A percentile compares a stretch with the other conserved stretches of the same genome.
These are phyloP conservation scores for Chrysogorgia sp. DNA, from an alignment of 92 coral and sea anemone genomes.

Conservation along the genomic window DNA sequence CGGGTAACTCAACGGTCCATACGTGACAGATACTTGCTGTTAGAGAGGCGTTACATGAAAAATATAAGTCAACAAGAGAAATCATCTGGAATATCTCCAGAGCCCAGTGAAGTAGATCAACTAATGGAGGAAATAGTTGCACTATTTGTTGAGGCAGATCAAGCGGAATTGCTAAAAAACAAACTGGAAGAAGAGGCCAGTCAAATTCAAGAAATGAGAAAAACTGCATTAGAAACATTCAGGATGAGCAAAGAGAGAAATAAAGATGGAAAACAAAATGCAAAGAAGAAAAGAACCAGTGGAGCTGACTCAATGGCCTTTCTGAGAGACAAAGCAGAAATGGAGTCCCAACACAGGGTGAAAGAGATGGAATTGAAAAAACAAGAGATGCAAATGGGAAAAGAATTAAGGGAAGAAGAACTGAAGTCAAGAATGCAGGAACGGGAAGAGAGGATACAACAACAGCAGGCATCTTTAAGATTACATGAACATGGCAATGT, in stretches of 20 bases:
- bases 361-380: too few relatives aligned
- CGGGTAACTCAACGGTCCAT: constrained; percentile 43
- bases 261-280: constrained; percentile 7
- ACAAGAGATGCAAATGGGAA: too few relatives aligned
- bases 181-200: constrained; percentile 34
- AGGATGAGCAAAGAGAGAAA: constrained; percentile 12
- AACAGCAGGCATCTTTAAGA: too few relatives aligned
- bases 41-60: constrained; percentile 56
- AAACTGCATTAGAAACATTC: constrained; percentile 12
- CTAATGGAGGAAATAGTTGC: constrained; percentile 55
- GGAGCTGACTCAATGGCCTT: constrained; percentile 59
- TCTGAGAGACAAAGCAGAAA: constrained; percentile 59
- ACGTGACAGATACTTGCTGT: constrained; percentile 45
- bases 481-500: too few relatives aligned
- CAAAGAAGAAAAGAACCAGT: constrained; percentile 39
- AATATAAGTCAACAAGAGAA: constrained; percentile 49
- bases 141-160: constrained; percentile 49
- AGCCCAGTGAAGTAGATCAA: constrained; percentile 54
- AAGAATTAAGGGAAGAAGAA: too few relatives aligned
- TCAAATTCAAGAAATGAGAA: constrained; percentile 22
- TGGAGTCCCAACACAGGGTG: too few relatives aligned
- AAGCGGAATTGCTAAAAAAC: constrained; percentile 12
- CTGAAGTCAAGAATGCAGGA: too few relatives aligned
- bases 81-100: constrained; percentile 59
- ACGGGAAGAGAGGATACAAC: too few relatives aligned